These are phyloP conservation scores for Anagrus nilaparvatae DNA, from an alignment of 1,140 invertebrate species.

Conservation along the genomic window DNA sequence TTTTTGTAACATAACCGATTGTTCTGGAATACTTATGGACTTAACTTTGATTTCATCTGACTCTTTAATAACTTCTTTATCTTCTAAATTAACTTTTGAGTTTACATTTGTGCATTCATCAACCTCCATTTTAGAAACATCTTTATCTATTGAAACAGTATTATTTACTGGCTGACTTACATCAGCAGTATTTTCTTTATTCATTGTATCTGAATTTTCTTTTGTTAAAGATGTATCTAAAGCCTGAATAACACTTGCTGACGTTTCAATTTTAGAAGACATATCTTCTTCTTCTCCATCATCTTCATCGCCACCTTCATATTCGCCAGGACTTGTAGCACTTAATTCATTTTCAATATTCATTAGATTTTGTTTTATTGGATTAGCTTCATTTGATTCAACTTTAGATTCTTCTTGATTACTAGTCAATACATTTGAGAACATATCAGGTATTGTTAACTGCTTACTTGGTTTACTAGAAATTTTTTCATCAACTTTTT, in stretches of 20 bases:
- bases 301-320: conserved; percentile 42
- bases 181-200: no score
- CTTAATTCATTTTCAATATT: conserved; percentile 24
- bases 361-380: conserved; percentile 9
- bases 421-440: conserved; percentile 10
- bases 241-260: conserved; percentile 12
- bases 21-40: no score
- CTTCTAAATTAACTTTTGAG: no score
- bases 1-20: no score
- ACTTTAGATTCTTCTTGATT: conserved; percentile 14
- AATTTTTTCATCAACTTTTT: conserved; percentile 1
- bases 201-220: conserved; percentile 11
- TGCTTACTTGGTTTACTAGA: conserved; percentile 18
- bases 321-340: conserved; percentile 40
- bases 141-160: no score
- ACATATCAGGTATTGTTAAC: conserved; percentile 26
- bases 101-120: no score
- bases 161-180: no score
- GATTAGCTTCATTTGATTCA: not conserved
- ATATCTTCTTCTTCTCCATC: conserved; percentile 34
- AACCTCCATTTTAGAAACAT: no score
- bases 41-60: no score
- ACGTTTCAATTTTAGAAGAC: conserved; percentile 23
- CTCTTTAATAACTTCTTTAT: no score
- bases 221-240: conserved; percentile 13